Evolutionary conservation across 2,888 invertebrate species (phyloP).

Genomic region (Drosophila mimica): DNA sequence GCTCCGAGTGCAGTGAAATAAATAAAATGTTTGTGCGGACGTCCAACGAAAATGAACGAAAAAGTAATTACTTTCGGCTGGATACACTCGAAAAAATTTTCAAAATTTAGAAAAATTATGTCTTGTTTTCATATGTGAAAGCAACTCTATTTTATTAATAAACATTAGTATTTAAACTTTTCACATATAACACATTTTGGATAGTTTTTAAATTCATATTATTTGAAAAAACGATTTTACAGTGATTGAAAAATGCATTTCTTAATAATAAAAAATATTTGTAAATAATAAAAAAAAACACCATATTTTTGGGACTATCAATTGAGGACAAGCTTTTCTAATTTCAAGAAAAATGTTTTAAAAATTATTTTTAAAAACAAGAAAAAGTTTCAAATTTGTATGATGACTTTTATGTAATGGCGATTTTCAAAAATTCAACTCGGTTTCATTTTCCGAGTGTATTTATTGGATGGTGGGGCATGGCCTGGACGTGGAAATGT

Average conservation of each 20-base stretch:
- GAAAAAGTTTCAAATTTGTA: not conserved
- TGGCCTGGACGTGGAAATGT: constrained; percentile 12
- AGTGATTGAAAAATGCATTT: not conserved
- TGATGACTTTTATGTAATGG: not conserved
- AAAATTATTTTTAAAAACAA: not conserved
- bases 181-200: not conserved
- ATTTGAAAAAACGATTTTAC: not conserved
- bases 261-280: not conserved
- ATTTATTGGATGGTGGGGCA: not conserved
- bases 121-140: not conserved
- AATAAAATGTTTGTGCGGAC: constrained; percentile 69
- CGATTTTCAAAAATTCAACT: not conserved
- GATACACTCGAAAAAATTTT: not conserved
- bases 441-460: not conserved
- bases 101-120: not conserved
- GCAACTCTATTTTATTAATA: too few relatives aligned
- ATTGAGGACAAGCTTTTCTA: not conserved
- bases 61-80: constrained; percentile 77
- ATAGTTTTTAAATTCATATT: not conserved
- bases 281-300: not conserved
- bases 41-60: constrained; percentile 77
- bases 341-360: not conserved
- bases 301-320: not conserved
- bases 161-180: not conserved
- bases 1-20: constrained; percentile 73